Evolutionary conservation across 2,888 invertebrate genomes (phyloP).

Genomic region (Phytoseiulus persimilis): DNA sequence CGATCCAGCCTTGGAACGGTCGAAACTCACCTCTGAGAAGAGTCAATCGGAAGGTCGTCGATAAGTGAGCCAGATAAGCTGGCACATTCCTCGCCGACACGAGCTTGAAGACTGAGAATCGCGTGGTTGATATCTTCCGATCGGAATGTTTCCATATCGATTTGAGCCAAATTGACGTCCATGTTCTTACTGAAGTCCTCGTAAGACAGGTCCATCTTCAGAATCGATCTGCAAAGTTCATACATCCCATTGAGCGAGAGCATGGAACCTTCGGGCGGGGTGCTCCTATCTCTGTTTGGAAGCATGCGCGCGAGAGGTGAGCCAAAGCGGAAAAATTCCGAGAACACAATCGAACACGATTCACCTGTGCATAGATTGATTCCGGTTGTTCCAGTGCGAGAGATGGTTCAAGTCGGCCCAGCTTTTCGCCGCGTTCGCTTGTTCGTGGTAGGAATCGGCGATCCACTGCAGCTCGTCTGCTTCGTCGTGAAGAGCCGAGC

Average conservation of each 20-base stretch:
- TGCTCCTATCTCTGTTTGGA: too few relatives aligned
- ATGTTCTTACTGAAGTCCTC: constrained; percentile 77
- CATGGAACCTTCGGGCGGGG: too few relatives aligned
- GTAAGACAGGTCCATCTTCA: constrained; percentile 56
- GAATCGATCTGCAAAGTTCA: constrained; percentile 12
- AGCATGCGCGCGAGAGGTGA: too few relatives aligned
- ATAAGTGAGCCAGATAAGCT: constrained; percentile 71
- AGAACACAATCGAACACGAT: not conserved
- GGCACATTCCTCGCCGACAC: constrained; percentile 71
- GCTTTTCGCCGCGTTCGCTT: not conserved
- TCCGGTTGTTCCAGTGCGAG: not conserved
- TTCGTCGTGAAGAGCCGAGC: constrained; percentile 27
- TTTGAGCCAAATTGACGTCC: constrained; percentile 85
- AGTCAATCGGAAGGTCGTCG: constrained; percentile 51
- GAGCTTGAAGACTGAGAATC: constrained; percentile 52
- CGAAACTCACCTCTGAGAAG: constrained; percentile 9
- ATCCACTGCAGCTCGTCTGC: constrained; percentile 30
- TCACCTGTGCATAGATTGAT: not conserved
- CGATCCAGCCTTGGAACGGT: constrained; percentile 54
- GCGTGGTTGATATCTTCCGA: constrained; percentile 71
- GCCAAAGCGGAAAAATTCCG: too few relatives aligned
- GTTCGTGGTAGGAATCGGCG: constrained; percentile 21
- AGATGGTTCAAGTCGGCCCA: constrained; percentile 27
- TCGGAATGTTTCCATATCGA: constrained; percentile 87
- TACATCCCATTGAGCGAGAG: too few relatives aligned